phyloP scores from a whole-genome alignment of 2,888 invertebrate genomes.

The Embidobia sp. region DNA sequence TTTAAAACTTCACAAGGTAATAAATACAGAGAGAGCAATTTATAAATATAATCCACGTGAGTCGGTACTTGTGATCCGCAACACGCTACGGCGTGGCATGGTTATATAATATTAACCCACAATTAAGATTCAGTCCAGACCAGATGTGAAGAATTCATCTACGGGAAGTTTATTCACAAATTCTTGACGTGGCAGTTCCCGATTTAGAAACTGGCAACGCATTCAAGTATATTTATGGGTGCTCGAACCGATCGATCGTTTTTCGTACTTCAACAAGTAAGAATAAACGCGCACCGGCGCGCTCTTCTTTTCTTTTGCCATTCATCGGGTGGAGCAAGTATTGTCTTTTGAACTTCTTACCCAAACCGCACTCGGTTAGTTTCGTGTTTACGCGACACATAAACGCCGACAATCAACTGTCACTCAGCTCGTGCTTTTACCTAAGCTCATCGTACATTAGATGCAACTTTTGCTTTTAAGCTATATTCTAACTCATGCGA shows the following conservation, averaged over 20 bases:
- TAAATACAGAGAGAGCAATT: too few relatives aligned
- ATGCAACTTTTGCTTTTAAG: too few relatives aligned
- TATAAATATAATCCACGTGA: too few relatives aligned
- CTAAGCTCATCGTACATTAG: too few relatives aligned
- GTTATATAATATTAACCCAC: slow-evolving; percentile 10
- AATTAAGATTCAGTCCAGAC: slow-evolving; percentile 21
- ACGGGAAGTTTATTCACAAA: slow-evolving; percentile 63
- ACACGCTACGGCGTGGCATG: neutral
- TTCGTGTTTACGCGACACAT: too few relatives aligned
- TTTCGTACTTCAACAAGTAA: slow-evolving; percentile 38
- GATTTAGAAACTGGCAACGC: slow-evolving; percentile 58
- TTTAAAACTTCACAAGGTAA: too few relatives aligned
- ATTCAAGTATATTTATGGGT: slow-evolving; percentile 62
- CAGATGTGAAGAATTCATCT: slow-evolving; percentile 48
- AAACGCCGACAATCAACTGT: too few relatives aligned
- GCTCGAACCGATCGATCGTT: slow-evolving; percentile 58
- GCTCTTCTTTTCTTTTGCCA: slow-evolving; percentile 7
- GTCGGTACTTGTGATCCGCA: neutral
- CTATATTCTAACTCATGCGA: too few relatives aligned
- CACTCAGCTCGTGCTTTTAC: too few relatives aligned
- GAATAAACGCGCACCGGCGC: slow-evolving; percentile 20
- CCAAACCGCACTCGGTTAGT: neutral
- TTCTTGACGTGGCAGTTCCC: slow-evolving; percentile 57
- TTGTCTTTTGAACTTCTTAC: too few relatives aligned
- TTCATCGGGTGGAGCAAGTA: neutral